These are phyloP conservation scores for Bugulina stolonifera DNA, from an alignment of 2,888 invertebrate species.

Conservation along the genomic window DNA sequence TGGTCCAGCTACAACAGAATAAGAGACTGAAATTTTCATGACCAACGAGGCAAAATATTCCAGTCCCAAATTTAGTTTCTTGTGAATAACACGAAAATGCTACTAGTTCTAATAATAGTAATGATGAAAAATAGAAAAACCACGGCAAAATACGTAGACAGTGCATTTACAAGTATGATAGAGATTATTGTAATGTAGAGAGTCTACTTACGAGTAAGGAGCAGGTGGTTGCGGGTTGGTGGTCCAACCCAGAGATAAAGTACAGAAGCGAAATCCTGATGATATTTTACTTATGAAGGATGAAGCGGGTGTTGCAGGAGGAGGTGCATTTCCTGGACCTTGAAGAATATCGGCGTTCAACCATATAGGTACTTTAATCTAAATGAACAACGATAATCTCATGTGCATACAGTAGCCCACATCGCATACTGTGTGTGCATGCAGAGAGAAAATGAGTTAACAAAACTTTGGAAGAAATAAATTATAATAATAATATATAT, in stretches of 20 bases:
- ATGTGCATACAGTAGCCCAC: background rate
- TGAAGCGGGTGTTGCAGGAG: background rate
- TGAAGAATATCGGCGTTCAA: slow-evolving; percentile 78
- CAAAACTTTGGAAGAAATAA: background rate
- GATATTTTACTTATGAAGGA: slow-evolving; percentile 1
- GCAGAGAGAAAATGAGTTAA: background rate
- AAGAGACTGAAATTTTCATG: too few relatives aligned
- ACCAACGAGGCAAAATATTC: too few relatives aligned
- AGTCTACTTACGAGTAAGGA: background rate
- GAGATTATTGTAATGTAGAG: too few relatives aligned
- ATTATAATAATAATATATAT: too few relatives aligned
- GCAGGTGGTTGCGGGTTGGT: slow-evolving; percentile 28
- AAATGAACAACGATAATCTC: slow-evolving; percentile 49
- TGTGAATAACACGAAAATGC: too few relatives aligned
- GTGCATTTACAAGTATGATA: too few relatives aligned
- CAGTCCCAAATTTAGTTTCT: too few relatives aligned
- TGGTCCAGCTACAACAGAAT: slow-evolving; percentile 36
- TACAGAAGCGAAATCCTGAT: slow-evolving; percentile 39
- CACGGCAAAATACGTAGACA: too few relatives aligned
- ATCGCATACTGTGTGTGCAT: background rate
- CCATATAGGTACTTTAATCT: slow-evolving; percentile 63
- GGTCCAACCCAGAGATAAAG: slow-evolving; percentile 49
- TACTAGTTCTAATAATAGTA: too few relatives aligned
- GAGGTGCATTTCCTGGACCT: slow-evolving; percentile 59
- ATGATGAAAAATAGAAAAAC: too few relatives aligned